A percentile compares a stretch with the other conserved stretches of the same genome.
Conservation (phyloP, 2,797 vertebrate species). For the Tokudaia muenninki region DNA sequence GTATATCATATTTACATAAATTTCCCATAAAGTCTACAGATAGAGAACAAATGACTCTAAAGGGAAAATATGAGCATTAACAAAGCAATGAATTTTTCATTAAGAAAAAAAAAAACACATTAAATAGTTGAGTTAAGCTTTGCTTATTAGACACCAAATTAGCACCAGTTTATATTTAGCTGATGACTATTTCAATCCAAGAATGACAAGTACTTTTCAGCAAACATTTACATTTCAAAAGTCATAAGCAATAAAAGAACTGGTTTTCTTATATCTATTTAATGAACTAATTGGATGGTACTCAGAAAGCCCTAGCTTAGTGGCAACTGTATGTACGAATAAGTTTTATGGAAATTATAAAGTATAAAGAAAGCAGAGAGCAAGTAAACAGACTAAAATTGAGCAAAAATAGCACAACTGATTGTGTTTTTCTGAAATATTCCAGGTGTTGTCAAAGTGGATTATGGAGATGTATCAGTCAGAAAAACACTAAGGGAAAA, state of each 20-base stretch:
- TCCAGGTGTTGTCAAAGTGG: constrained; percentile 97
- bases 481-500: constrained; percentile 94
- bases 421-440: constrained; percentile 72
- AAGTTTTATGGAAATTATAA: background rate
- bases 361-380: constrained; percentile 52
- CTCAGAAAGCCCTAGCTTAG: background rate
- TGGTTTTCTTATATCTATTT: constrained; percentile 21
- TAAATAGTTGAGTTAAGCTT: constrained; percentile 44
- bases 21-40: constrained; percentile 44
- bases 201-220: background rate
- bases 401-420: constrained; percentile 57
- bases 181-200: constrained; percentile 34
- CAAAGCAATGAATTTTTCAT: constrained; percentile 55
- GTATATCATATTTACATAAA: constrained; percentile 33
- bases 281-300: constrained; percentile 43
- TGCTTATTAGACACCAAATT: constrained; percentile 61
- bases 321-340: constrained; percentile 16
- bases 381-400: constrained; percentile 18
- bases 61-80: background rate
- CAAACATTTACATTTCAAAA: constrained; percentile 61
- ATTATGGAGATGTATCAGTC: constrained; percentile 96
- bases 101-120: constrained; percentile 1
- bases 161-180: constrained; percentile 9
- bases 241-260: constrained; percentile 18
- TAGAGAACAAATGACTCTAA: background rate